Percentiles rank a stretch among this genome's conserved stretches.
Evolutionary conservation across 2,113 vertebrate species (phyloP).

Genomic region (Bombycilla garrulus): DNA sequence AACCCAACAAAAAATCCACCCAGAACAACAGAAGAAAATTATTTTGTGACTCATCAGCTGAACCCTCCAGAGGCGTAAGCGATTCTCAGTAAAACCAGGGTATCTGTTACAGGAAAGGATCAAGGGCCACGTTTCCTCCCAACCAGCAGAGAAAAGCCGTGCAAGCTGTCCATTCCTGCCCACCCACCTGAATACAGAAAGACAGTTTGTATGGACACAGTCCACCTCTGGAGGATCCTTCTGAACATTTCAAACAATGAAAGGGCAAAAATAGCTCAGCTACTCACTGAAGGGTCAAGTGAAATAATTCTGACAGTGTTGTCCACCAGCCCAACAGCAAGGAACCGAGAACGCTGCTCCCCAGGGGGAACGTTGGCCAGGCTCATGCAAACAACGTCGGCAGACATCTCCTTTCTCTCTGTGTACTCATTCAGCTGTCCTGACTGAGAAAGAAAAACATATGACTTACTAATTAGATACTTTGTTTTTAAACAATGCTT

Average conservation of each 20-base stretch:
- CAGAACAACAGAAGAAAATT: neutral
- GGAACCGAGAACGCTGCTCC: conserved; percentile 93
- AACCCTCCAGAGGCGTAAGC: neutral
- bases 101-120: neutral
- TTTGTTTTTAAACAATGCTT: neutral
- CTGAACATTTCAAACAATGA: neutral
- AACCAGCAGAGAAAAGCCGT: neutral
- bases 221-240: neutral
- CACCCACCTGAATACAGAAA: rapidly evolving
- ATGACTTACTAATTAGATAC: neutral
- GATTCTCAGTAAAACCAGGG: neutral
- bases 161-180: neutral
- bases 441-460: conserved; percentile 73
- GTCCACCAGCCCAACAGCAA: conserved; percentile 94
- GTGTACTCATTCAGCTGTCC: conserved; percentile 98
- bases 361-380: conserved; percentile 95
- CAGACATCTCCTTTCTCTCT: conserved; percentile 97
- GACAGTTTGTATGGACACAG: neutral
- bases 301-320: conserved; percentile 99
- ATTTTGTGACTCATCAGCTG: neutral
- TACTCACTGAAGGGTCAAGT: conserved; percentile 91
- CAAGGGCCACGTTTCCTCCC: neutral
- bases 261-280: neutral
- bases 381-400: conserved; percentile 97
- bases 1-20: neutral